Base-by-base conservation (phyloP, 2,888 invertebrate species). In the Aleiodes testaceus region DNA sequence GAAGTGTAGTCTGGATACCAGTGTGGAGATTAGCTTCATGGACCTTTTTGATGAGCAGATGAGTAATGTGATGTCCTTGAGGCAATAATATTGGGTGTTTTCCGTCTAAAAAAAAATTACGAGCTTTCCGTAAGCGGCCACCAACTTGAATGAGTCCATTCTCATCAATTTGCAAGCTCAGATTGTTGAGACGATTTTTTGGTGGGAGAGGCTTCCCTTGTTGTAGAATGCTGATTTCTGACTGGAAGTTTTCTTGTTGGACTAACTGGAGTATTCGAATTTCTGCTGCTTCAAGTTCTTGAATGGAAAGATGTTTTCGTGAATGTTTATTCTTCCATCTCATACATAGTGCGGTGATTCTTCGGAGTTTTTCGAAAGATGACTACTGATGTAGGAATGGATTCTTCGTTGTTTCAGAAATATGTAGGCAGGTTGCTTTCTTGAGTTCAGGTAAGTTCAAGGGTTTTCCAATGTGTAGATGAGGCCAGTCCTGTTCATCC, bases 151-250 rank as follows among this genome's bases (percentile, higher is more conserved):
- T 49, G n/a, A 78, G 22, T 3, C 74, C 74, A 36, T 71, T 42
- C 3, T 75, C 66, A 50, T 79, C 78, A n/a, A 81, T 65, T 49
- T 75, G 78, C 22, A 76, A 77, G 64, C 70, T 73, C 18, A 76
- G 66, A 1, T 72, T 71, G 6, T 70, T 61, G 18, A 77, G 42
- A 11, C 73, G 75, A 49, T 67, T 75, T 20, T 75, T 76, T 12
- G 47, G 16, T 36, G 69, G 44, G 44, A 76, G 71, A 20, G 72
- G 22, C 22, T 61, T 53, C 5, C 55, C 49, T 44, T 67, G 30
- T 69, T 66, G n/a, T n/a, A 73, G 44, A 6, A 36, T 26, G 6
- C 49, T 6, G 6, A 75, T 3, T 47, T 74, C 73, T 3, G 42
- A 22, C 16, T 18, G 42, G 26, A 73, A 75, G 2, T 44, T n/a